Base-by-base conservation (phyloP, 1,140 invertebrate species). In the Camponotus pennsylvanicus region DNA sequence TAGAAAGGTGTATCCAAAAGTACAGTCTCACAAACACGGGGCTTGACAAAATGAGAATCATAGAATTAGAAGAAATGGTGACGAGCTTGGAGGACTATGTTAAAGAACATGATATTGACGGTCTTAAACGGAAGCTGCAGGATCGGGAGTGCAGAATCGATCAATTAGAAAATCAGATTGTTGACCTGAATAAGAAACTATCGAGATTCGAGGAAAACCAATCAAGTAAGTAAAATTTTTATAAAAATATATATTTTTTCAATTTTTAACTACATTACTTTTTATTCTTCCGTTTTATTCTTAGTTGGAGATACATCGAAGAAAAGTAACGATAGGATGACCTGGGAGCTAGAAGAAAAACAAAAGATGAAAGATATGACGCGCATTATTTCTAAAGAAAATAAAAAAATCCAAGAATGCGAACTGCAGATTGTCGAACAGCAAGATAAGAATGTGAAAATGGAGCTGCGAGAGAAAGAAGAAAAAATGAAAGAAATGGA, bases 61-160 rank as follows among this genome's bases (percentile, higher is more conserved):
- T 94, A 42, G 93, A 94, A 66, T 73, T 95, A 21, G 94, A 95
- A 42, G 90, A 94, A 13, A 95, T 93, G 93, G 93, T 95, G 3
- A 94, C 92, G 2, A 91, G 91, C 70, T 52, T 95, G 37, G 94
- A 95, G 37, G 86, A 94, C 4, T 94, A 95, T 27, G 94, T 95
- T 11, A 94, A 92, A 4, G 76, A 93, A 34, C 93, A 94, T 15
- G 92, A 95, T 34, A 90, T 95, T 6, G 93, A 94, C 45, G 91
- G 92, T 0, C 71, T 95, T 7, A 93, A 93, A 70, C 92, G 92
- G 21, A 94, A 94, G 63, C 64, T 94, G 5, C 91, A 93, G 21
- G 93, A 95, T 77, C 91, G 93, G 0, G 94, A 94, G 61, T 93
- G 93, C 59, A 92, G 90, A 66, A 88, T 94, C 55, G 91, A 94